Base-by-base conservation (phyloP, 2,888 invertebrate genomes). In the Calameuta filiformis region DNA sequence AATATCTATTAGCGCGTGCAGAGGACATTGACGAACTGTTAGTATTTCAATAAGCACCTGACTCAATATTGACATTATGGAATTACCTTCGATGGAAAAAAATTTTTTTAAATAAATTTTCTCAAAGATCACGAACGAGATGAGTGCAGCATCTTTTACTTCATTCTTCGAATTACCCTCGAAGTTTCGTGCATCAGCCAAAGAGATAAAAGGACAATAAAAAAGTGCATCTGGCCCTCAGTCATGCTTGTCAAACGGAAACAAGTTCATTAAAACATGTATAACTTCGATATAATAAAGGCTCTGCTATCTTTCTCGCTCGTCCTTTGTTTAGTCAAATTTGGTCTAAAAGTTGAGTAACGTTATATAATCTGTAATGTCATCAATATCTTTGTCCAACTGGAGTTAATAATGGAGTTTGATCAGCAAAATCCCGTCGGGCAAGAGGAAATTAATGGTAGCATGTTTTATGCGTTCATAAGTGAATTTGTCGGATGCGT, bases 151-250 rank as follows among this genome's bases (percentile, higher is more conserved):
- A 56, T 23, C 56, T 30, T 33, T 78, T 78, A 86, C 77, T 83
- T 82, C 35, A 85, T 79, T 1, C 73, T 75, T 75, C 84, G 83
- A 79, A 88, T 80, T 35, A 85, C 77, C 80, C 83, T 83, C 0
- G 85, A 80, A 12, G 85, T 81, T 81, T 90, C 89, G 75, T 90
- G 89, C 79, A 89, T 85, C 75, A 86, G 71, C 90, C 89, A 90
- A 79, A 87, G 82, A 4, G 86, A 84, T 75, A 89, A 75, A 68
- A 90, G 82, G 68, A 83, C 82, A 33, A 87, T 76, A 12, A 90
- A 79, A 75, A 87, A 83, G 12, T 85, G 83, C 34, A 83, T 74
- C 80, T 90, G 88, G 23, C 82, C 81, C 81, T 89, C 85, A 23
- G 85, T 86, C 88, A 88, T 88, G 37, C 74, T 75, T 11, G 23